Evolutionary conservation across 2,888 invertebrate species (phyloP).

Genomic region (Synanthedon andrenaeformis): DNA sequence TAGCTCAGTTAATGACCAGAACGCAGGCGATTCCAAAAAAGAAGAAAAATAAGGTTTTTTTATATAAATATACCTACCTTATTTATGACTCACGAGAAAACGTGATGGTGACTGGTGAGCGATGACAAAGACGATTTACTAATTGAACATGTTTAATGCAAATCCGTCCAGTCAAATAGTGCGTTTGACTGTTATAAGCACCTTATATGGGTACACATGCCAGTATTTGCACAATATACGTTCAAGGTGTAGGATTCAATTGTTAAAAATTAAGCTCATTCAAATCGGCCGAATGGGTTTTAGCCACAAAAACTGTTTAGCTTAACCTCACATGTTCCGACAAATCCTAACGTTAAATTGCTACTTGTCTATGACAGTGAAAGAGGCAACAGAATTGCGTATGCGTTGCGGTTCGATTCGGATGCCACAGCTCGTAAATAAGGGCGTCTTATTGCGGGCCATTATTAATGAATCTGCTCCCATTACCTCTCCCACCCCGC

Average conservation of each 20-base stretch:
- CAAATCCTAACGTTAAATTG: too few relatives aligned
- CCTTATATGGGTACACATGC: constrained; percentile 23
- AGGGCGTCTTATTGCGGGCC: constrained; percentile 65
- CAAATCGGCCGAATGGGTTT: constrained; percentile 21
- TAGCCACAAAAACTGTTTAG: constrained; percentile 15
- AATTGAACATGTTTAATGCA: constrained; percentile 22
- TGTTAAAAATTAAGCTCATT: constrained; percentile 38
- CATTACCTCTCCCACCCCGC: constrained; percentile 30
- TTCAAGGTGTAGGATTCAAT: constrained; percentile 30
- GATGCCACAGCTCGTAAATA: constrained; percentile 63
- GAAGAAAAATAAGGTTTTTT: too few relatives aligned
- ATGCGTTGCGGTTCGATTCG: constrained; percentile 45
- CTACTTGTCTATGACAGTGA: too few relatives aligned
- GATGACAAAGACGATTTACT: constrained; percentile 25
- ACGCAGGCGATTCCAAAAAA: too few relatives aligned
- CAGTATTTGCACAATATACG: constrained; percentile 12
- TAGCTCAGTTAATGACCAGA: too few relatives aligned
- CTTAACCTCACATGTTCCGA: not conserved
- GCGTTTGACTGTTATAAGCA: constrained; percentile 15
- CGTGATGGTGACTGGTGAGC: too few relatives aligned
- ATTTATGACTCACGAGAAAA: too few relatives aligned
- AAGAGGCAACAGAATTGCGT: constrained; percentile 11
- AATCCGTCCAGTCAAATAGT: constrained; percentile 18
- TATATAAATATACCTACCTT: too few relatives aligned
- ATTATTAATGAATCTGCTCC: constrained; percentile 67